Percentiles rank a stretch among this genome's conserved stretches.
Conservation (phyloP, 2,888 invertebrate species). For the Lasioglossum pauxillum region DNA sequence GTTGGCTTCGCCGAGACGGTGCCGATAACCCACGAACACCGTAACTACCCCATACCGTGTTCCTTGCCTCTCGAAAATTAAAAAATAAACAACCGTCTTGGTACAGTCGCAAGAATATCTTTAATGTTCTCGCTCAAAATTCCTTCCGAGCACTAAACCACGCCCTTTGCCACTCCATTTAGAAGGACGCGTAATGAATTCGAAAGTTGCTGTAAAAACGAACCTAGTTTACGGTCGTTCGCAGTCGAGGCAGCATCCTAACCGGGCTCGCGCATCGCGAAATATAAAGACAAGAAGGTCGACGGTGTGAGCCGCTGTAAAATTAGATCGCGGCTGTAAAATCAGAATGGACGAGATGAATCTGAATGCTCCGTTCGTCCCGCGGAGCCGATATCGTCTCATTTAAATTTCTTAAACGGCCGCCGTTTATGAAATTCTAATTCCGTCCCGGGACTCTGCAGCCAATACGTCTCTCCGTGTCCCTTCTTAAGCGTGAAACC, state of each 20-base stretch:
- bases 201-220: neutral
- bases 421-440: conserved; percentile 40
- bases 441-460: neutral
- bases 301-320: neutral
- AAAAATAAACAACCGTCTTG: neutral
- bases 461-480: neutral
- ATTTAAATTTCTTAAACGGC: conserved; percentile 20
- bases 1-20: neutral
- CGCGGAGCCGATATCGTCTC: conserved; percentile 15
- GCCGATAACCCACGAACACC: neutral
- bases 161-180: neutral
- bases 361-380: neutral
- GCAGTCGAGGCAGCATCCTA: neutral
- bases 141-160: neutral
- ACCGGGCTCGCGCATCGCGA: neutral
- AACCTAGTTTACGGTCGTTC: conserved; percentile 12
- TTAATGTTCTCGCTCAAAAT: neutral
- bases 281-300: neutral
- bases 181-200: conserved; percentile 30
- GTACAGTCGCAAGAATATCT: too few species aligned
- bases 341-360: conserved; percentile 25
- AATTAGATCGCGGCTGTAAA: conserved; percentile 44
- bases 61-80: neutral
- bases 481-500: neutral
- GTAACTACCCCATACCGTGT: neutral